Conservation (phyloP, 2,797 vertebrate genomes). For the Centroberyx gerrardi region DNA sequence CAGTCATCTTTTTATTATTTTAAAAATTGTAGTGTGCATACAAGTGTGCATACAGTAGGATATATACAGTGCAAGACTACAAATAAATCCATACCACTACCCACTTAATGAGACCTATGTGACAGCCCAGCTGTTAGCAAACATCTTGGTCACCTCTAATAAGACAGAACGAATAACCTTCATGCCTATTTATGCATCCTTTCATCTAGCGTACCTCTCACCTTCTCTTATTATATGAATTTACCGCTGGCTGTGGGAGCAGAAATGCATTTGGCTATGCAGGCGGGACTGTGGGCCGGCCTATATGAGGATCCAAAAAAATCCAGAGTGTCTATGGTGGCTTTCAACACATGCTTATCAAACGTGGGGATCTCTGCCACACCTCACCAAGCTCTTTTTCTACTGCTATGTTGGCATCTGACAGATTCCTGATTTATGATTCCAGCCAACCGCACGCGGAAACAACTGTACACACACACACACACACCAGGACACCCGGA, state of each 20-base stretch:
- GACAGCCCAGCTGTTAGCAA: conserved; percentile 55
- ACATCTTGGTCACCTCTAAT: conserved; percentile 64
- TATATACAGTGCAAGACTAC: conserved; percentile 21
- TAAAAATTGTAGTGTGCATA: conserved; percentile 13
- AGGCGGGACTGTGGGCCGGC: conserved; percentile 20
- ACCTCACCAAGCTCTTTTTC: neutral
- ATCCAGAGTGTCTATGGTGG: conserved; percentile 23
- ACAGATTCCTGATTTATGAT: conserved; percentile 2
- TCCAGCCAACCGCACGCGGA: conserved; percentile 4
- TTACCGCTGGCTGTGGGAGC: conserved; percentile 41
- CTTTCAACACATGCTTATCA: conserved; percentile 63
- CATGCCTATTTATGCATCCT: conserved; percentile 64
- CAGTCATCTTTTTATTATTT: conserved; percentile 19
- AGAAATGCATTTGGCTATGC: conserved; percentile 46
- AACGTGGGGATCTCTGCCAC: conserved; percentile 23
- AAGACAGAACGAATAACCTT: conserved; percentile 67
- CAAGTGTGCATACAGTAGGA: conserved; percentile 24
- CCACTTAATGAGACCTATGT: conserved; percentile 58
- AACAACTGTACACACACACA: neutral
- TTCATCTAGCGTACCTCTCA: conserved; percentile 68
- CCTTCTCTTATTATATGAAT: conserved; percentile 60
- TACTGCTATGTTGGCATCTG: neutral
- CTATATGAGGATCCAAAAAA: conserved; percentile 38
- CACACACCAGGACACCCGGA: neutral
- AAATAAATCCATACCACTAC: conserved; percentile 35